phyloP scores from a whole-genome alignment of 2,888 invertebrate species.

The Diogma glabrata region DNA sequence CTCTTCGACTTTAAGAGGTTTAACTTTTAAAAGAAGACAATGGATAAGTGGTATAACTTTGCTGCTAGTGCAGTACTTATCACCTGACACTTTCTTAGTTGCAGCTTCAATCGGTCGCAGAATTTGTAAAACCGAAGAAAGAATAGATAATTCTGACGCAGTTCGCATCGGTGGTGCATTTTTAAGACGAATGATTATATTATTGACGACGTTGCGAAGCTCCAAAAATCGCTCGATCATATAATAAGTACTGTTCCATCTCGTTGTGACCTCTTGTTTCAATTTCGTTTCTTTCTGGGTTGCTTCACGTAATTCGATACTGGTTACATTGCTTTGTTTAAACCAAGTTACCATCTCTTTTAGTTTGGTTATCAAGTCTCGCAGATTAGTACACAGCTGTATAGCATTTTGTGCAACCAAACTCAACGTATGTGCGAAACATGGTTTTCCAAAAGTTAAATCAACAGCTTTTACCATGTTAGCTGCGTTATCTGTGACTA shows the following conservation, averaged over 20 bases:
- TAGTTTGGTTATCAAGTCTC: constrained; percentile 16
- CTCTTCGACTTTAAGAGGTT: too few relatives aligned
- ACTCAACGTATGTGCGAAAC: constrained; percentile 21
- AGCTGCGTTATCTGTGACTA: constrained; percentile 20
- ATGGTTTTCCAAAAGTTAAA: constrained; percentile 18
- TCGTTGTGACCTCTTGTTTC: constrained; percentile 19
- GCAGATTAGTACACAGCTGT: constrained; percentile 13
- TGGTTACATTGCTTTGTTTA: constrained; percentile 18
- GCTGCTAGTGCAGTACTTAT: too few relatives aligned
- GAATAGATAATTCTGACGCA: too few relatives aligned
- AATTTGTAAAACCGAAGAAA: too few relatives aligned
- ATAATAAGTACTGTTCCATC: constrained; percentile 21
- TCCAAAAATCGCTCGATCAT: constrained; percentile 20
- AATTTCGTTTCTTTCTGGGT: constrained; percentile 14
- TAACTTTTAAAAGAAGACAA: too few relatives aligned
- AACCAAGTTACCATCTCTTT: constrained; percentile 21
- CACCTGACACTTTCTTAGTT: too few relatives aligned
- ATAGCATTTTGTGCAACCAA: constrained; percentile 17
- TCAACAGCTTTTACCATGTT: constrained; percentile 20
- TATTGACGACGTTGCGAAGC: too few relatives aligned
- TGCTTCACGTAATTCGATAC: constrained; percentile 16
- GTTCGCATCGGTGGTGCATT: too few relatives aligned
- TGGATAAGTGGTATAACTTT: too few relatives aligned
- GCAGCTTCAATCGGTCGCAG: too few relatives aligned
- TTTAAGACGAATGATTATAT: too few relatives aligned